A percentile compares a stretch with the other conserved stretches of the same genome.
phyloP scores from a whole-genome alignment of 2,888 invertebrate genomes.

The Drosophila mayaguana region DNA sequence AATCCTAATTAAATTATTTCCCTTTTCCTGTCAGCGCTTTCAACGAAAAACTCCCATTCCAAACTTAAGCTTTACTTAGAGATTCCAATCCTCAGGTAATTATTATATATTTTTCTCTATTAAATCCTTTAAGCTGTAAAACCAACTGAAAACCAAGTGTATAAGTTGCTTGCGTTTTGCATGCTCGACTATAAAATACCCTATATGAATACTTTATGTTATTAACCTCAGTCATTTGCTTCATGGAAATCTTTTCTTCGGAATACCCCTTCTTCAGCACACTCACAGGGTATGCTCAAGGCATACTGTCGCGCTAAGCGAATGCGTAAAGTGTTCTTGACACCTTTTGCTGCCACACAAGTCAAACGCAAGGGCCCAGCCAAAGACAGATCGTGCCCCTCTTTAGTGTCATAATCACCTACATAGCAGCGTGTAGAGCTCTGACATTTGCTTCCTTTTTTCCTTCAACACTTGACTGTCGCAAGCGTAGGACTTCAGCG shows the following conservation, averaged over 20 bases:
- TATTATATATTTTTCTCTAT: constrained; percentile 27
- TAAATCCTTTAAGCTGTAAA: constrained; percentile 34
- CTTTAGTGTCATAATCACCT: constrained; percentile 78
- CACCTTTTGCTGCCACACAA: constrained; percentile 46
- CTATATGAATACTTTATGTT: neutral
- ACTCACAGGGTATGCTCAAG: constrained; percentile 8
- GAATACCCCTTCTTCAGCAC: neutral
- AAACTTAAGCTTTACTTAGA: constrained; percentile 7
- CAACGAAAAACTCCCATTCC: neutral
- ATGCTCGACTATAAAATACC: neutral
- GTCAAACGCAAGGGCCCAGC: constrained; percentile 27
- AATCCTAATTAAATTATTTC: neutral
- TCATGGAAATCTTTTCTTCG: neutral
- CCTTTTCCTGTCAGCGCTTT: constrained; percentile 4
- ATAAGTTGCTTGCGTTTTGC: neutral
- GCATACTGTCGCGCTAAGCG: constrained; percentile 34
- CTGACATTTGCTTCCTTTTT: constrained; percentile 49
- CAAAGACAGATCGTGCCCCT: constrained; percentile 45
- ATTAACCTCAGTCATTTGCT: neutral
- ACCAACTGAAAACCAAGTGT: constrained; percentile 11
- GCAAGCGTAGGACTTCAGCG: constrained; percentile 9
- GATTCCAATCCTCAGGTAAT: constrained; percentile 20
- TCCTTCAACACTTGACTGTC: constrained; percentile 52
- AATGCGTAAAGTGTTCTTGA: constrained; percentile 56
- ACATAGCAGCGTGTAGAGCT: constrained; percentile 36